Conservation (phyloP, 1,140 invertebrate genomes). For the Stratiolaelaps scimitus region DNA sequence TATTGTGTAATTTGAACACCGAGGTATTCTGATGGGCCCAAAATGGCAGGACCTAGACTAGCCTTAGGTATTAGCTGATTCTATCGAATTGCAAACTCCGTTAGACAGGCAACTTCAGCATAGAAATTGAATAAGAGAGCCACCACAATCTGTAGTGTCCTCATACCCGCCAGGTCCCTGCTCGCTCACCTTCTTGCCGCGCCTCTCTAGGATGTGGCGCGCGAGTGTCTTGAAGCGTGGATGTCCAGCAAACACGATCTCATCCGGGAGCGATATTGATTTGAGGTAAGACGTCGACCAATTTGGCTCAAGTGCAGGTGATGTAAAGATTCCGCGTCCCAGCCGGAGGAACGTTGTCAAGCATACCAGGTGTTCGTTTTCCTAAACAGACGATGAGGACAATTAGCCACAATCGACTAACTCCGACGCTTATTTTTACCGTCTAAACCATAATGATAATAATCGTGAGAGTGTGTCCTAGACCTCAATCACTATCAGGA, state of each 20-base stretch:
- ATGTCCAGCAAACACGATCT: conserved; percentile 82
- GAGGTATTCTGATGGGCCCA: too few species aligned
- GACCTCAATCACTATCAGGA: too few species aligned
- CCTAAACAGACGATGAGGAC: conserved; percentile 44
- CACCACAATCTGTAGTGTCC: conserved; percentile 18
- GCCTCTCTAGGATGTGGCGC: conserved; percentile 73
- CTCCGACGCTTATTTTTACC: too few species aligned
- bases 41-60: too few species aligned
- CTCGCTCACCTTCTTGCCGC: conserved; percentile 81
- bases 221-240: conserved; percentile 84
- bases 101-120: too few species aligned
- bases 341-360: conserved; percentile 84
- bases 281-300: conserved; percentile 59
- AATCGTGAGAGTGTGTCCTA: too few species aligned
- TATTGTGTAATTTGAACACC: too few species aligned
- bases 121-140: too few species aligned
- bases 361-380: conserved; percentile 72
- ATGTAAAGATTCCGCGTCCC: conserved; percentile 76
- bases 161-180: conserved; percentile 87
- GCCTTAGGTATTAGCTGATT: too few species aligned
- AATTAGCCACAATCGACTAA: too few species aligned
- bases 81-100: too few species aligned
- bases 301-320: conserved; percentile 56
- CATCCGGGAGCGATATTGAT: conserved; percentile 89
- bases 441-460: too few species aligned